These are phyloP conservation scores for Esperia sulphurella DNA, from an alignment of 2,888 invertebrate species.

Conservation along the genomic window DNA sequence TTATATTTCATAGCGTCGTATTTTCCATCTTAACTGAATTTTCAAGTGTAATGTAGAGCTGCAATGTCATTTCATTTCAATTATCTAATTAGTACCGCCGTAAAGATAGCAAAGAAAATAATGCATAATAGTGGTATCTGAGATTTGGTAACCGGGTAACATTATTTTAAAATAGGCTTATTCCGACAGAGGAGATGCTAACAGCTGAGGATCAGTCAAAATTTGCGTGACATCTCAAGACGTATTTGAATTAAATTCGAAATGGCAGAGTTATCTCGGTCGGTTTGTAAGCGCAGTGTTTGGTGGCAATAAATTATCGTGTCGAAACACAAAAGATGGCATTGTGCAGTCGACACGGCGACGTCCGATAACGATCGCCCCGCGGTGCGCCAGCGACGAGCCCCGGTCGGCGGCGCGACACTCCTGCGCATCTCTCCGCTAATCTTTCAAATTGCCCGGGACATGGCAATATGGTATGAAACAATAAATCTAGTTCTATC, in stretches of 20 bases:
- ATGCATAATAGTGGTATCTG: slow-evolving; percentile 26
- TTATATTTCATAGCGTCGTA: no score
- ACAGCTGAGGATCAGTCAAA: no score
- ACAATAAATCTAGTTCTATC: no score
- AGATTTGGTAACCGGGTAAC: slow-evolving; percentile 27
- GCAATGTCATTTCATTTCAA: no score
- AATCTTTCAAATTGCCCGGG: slow-evolving; percentile 34
- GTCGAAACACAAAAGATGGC: slow-evolving; percentile 73
- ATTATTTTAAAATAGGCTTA: no score
- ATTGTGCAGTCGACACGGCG: slow-evolving; percentile 70
- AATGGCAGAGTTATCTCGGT: slow-evolving; percentile 54
- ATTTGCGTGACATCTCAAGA: neutral
- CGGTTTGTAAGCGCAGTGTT: slow-evolving; percentile 59
- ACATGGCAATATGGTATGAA: no score
- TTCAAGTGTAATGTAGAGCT: no score
- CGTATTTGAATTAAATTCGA: slow-evolving; percentile 42
- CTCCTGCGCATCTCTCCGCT: slow-evolving; percentile 27
- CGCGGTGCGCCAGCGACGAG: no score
- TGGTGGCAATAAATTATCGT: slow-evolving; percentile 71
- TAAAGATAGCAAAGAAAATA: slow-evolving; percentile 31
- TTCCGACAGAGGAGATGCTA: no score
- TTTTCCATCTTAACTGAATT: no score
- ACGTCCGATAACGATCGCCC: slow-evolving; percentile 62
- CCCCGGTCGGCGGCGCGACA: slow-evolving; percentile 25
- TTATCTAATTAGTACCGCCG: slow-evolving; percentile 35